Conservation (phyloP, 1,140 invertebrate genomes). For the Drosophila oshimai region DNA sequence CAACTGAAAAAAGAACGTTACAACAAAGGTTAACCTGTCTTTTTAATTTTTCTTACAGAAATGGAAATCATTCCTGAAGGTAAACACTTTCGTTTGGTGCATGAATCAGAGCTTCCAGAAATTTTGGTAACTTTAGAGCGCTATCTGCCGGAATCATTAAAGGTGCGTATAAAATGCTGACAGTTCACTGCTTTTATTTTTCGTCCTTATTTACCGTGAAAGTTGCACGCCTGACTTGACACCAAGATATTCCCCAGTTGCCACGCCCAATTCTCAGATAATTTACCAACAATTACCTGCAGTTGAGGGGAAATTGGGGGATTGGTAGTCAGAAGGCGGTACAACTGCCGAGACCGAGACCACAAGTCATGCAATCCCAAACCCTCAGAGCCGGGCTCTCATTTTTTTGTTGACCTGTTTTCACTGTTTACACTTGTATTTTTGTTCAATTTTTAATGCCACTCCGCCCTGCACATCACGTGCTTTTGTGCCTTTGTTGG, state of each 20-base stretch:
- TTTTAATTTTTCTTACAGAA: constrained; percentile 84
- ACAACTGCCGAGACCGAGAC: constrained; percentile 9
- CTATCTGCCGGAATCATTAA: constrained; percentile 91
- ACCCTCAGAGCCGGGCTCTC: constrained; percentile 18
- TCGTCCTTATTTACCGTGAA: background rate
- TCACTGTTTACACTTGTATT: constrained; percentile 56
- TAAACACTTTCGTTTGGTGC: constrained; percentile 92
- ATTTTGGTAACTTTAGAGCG: constrained; percentile 89
- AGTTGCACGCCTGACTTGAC: constrained; percentile 1
- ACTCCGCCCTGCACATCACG: constrained; percentile 39
- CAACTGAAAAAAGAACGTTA: background rate
- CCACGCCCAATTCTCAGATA: constrained; percentile 55
- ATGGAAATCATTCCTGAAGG: constrained; percentile 91
- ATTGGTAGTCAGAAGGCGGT: constrained; percentile 22
- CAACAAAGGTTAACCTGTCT: constrained; percentile 7
- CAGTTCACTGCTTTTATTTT: background rate
- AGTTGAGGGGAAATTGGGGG: background rate
- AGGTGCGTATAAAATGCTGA: constrained; percentile 83
- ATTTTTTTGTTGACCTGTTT: constrained; percentile 68
- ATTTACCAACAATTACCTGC: constrained; percentile 64
- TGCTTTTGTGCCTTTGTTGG: constrained; percentile 20
- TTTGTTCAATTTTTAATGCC: constrained; percentile 66
- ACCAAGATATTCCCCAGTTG: constrained; percentile 9
- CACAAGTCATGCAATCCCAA: constrained; percentile 70
- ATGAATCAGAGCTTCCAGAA: constrained; percentile 90